These are phyloP conservation scores for Pelvicachromis taeniatus DNA, from an alignment of 2,113 vertebrate genomes.

Conservation along the genomic window DNA sequence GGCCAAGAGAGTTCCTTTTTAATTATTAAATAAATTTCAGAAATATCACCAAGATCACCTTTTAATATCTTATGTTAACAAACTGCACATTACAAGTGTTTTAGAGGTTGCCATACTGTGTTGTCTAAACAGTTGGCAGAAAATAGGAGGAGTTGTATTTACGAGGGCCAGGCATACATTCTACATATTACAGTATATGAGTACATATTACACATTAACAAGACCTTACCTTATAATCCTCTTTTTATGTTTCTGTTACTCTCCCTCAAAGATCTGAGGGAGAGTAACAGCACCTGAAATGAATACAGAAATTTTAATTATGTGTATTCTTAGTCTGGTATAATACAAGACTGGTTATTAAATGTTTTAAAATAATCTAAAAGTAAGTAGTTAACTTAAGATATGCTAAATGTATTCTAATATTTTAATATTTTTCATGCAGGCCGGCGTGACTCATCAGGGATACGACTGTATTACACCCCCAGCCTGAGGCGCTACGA, in stretches of 20 bases:
- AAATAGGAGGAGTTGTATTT: background rate
- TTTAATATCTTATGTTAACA: background rate
- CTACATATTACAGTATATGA: background rate
- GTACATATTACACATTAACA: background rate
- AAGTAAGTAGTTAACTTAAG: background rate
- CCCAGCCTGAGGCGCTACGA: conserved; percentile 75
- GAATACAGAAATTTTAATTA: background rate
- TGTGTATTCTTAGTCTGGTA: background rate
- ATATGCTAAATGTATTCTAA: background rate
- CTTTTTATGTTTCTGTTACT: background rate
- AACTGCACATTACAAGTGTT: background rate
- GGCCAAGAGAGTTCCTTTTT: background rate
- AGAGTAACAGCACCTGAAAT: background rate
- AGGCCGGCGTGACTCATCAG: conserved; percentile 85
- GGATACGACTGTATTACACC: conserved; percentile 88
- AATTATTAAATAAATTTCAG: background rate
- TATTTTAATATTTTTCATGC: background rate
- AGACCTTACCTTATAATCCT: background rate
- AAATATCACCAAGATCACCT: background rate
- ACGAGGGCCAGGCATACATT: background rate
- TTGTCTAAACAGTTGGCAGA: background rate
- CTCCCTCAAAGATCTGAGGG: background rate
- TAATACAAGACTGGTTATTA: background rate
- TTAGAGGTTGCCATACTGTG: background rate
- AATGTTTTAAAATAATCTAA: background rate